A percentile compares a stretch with the other conserved stretches of the same genome.
phyloP scores from a whole-genome alignment of 2,113 vertebrate genomes.

The Aldabrachelys gigantea region DNA sequence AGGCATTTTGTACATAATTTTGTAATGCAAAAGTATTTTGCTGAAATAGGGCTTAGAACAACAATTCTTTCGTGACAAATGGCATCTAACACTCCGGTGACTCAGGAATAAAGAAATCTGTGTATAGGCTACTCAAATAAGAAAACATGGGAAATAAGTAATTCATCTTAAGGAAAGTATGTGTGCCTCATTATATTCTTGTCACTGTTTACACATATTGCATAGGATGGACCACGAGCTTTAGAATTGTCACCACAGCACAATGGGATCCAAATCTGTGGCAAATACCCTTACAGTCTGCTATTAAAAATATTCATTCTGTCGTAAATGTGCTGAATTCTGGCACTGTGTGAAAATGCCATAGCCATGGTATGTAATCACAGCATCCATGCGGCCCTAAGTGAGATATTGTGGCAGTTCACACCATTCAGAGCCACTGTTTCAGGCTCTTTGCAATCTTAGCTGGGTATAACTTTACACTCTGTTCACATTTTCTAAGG shows the following conservation, averaged over 20 bases:
- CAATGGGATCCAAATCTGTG: background rate
- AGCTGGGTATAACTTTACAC: background rate
- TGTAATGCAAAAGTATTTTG: background rate
- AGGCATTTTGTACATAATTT: background rate
- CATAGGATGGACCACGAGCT: background rate
- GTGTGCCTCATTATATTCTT: background rate
- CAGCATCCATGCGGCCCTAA: background rate
- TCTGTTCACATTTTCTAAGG: background rate
- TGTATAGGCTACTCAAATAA: background rate
- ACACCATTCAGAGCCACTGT: background rate
- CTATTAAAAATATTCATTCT: background rate
- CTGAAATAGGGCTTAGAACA: background rate
- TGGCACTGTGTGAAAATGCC: background rate
- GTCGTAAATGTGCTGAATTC: background rate
- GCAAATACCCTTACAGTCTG: background rate
- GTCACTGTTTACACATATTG: rapidly evolving
- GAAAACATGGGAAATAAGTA: background rate
- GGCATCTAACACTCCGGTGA: background rate
- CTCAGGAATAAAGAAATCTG: background rate
- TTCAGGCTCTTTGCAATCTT: background rate
- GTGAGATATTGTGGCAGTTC: background rate
- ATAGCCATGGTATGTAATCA: background rate
- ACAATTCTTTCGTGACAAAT: background rate
- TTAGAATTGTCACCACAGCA: background rate
- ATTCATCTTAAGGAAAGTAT: background rate